Base-by-base conservation (phyloP, 2,888 invertebrate genomes). In the Metopia argyrocephala region DNA sequence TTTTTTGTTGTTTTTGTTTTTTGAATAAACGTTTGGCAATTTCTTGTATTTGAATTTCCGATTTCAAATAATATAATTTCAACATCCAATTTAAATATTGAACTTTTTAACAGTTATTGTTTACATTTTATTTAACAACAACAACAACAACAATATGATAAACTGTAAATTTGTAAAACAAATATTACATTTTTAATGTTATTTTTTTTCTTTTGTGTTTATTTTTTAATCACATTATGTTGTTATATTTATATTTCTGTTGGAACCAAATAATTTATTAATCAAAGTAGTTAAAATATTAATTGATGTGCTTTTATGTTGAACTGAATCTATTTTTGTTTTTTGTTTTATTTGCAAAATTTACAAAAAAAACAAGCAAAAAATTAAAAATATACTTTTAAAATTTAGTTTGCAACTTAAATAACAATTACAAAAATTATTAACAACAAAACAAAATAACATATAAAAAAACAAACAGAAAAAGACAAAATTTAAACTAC, bases 301-400 rank as follows among this genome's bases (percentile, higher is more conserved):
- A 50, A 81, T 81, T 75, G 78, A 75, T 81, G 81, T 81, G 81
- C 81, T 78, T 74, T 81, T 74, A 66, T 61, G 59, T 78, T 76
- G 7, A 27, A 76, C 5, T 28, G 38, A 20, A 46, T 65, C 54
- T 46, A 38, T 12, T 38, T 38, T 12, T 15, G 15, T 12, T 38
- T 38, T 38, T 38, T 38, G 61, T 73, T 80, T 62, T 62, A 76
- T 79, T 68, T 79, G 76, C 76, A 57, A 76, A 73, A 73, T 76
- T 56, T 15, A 59, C 15, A 48, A 48, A 12, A 52, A 52, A 52
- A 28, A 20, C 7, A 28, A 59, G n/a, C 48, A 71, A 52, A 76
- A 76, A 66, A 12, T 38, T 15, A 65, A 21, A 28, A 52, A 25
- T 48, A 56, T 45, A 31, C 5, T 45, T 45, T 50, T 50, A 73